phyloP scores from a whole-genome alignment of 1,140 invertebrate species.

The Episyrphus balteatus region DNA sequence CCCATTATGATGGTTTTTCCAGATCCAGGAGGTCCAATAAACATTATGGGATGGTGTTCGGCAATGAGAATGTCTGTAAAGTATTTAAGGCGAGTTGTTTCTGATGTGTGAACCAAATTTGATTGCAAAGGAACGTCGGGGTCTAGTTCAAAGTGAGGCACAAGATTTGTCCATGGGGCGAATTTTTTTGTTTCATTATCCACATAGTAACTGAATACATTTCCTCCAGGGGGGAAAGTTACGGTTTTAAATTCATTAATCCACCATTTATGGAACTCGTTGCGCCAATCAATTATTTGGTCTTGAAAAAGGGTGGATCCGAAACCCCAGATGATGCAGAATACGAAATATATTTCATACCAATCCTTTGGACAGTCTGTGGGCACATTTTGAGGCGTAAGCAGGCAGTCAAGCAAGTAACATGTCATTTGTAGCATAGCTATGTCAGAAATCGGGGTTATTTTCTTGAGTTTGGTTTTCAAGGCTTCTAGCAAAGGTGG shows the following conservation, averaged over 20 bases:
- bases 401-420: conserved; percentile 72
- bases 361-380: conserved; percentile 81
- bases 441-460: conserved; percentile 82
- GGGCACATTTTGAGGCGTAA: conserved; percentile 69
- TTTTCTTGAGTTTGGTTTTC: conserved; percentile 72
- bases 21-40: conserved; percentile 78
- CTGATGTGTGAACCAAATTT: conserved; percentile 69
- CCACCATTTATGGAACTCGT: conserved; percentile 71
- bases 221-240: conserved; percentile 69
- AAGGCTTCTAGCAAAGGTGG: conserved; percentile 67
- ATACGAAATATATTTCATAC: conserved; percentile 91
- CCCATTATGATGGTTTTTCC: conserved; percentile 76
- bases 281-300: conserved; percentile 75
- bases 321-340: conserved; percentile 85
- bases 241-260: conserved; percentile 81
- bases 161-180: conserved; percentile 71
- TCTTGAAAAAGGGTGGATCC: conserved; percentile 84
- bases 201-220: conserved; percentile 83
- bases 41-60: conserved; percentile 72
- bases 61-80: conserved; percentile 79
- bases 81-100: conserved; percentile 75
- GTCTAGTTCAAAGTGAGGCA: conserved; percentile 72
- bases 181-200: conserved; percentile 77
- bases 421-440: conserved; percentile 83
- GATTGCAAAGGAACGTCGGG: conserved; percentile 80